A percentile compares a stretch with the other conserved stretches of the same genome.
These are phyloP conservation scores for Trichogramma evanescens DNA, from an alignment of 2,888 invertebrate species.

Conservation along the genomic window DNA sequence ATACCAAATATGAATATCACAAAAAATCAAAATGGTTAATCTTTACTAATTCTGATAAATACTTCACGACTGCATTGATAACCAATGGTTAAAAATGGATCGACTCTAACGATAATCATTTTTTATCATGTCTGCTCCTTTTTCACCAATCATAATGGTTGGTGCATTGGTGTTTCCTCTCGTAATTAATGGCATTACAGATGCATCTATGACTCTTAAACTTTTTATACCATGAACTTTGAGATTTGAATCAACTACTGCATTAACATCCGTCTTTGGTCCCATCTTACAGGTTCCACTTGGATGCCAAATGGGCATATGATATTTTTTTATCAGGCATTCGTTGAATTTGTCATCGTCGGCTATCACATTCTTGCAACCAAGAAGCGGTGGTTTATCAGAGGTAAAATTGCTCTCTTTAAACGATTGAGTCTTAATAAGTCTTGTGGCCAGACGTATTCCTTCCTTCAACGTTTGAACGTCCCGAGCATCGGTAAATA, in stretches of 20 bases:
- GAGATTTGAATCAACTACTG: constrained; percentile 1
- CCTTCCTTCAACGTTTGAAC: constrained; percentile 53
- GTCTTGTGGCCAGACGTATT: constrained; percentile 51
- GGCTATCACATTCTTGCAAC: background rate
- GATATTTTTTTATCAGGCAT: constrained; percentile 1
- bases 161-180: constrained; percentile 3
- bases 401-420: constrained; percentile 52
- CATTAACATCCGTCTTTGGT: background rate
- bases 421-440: constrained; percentile 54
- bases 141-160: constrained; percentile 2
- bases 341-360: background rate
- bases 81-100: no score
- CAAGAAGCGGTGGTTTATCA: constrained; percentile 28
- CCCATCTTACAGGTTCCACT: constrained; percentile 2
- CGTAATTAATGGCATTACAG: background rate
- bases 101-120: background rate
- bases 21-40: no score
- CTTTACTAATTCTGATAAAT: no score
- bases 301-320: background rate
- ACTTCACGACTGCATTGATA: no score
- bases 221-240: constrained; percentile 1
- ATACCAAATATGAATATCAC: no score
- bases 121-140: background rate
- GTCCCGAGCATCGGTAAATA: constrained; percentile 58
- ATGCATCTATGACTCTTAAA: constrained; percentile 5